These are phyloP conservation scores for Cheilosia pagana DNA, from an alignment of 2,888 invertebrate genomes.

Conservation along the genomic window DNA sequence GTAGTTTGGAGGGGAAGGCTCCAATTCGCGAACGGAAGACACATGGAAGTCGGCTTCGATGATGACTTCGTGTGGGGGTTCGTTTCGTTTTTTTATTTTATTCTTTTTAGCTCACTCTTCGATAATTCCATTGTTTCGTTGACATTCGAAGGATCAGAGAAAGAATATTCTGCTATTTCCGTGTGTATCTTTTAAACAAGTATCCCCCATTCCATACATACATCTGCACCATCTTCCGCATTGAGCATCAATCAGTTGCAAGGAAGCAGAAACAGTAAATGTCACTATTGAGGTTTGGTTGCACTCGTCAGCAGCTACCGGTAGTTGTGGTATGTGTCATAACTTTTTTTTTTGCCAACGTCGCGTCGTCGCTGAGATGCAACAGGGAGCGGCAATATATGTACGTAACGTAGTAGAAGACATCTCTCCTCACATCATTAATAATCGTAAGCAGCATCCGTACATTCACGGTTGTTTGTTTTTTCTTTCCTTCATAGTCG, in stretches of 20 bases:
- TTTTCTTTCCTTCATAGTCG: slow-evolving; percentile 44
- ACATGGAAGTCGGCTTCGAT: slow-evolving; percentile 61
- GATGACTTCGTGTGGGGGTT: slow-evolving; percentile 23
- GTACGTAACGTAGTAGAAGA: slow-evolving; percentile 16
- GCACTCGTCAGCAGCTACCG: slow-evolving; percentile 25
- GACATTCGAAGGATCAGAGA: slow-evolving; percentile 41
- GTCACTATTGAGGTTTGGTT: slow-evolving; percentile 73
- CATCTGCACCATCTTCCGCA: background rate
- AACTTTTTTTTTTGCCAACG: background rate
- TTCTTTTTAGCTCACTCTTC: slow-evolving; percentile 44
- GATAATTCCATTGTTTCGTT: slow-evolving; percentile 72
- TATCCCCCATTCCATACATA: background rate
- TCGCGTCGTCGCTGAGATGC: slow-evolving; percentile 34
- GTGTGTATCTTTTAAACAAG: slow-evolving; percentile 56
- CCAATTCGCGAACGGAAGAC: slow-evolving; percentile 68
- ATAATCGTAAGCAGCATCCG: slow-evolving; percentile 55
- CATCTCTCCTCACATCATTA: slow-evolving; percentile 33
- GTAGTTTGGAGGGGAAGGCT: slow-evolving; percentile 42
- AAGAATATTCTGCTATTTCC: slow-evolving; percentile 48
- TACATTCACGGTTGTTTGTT: slow-evolving; percentile 32
- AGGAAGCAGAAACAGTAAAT: slow-evolving; percentile 65
- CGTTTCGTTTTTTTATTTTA: slow-evolving; percentile 37
- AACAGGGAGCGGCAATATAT: slow-evolving; percentile 53
- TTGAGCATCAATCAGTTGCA: slow-evolving; percentile 65
- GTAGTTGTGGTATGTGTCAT: slow-evolving; percentile 18